These are phyloP conservation scores for Drosophila dives DNA, from an alignment of 2,888 invertebrate species.

Conservation along the genomic window DNA sequence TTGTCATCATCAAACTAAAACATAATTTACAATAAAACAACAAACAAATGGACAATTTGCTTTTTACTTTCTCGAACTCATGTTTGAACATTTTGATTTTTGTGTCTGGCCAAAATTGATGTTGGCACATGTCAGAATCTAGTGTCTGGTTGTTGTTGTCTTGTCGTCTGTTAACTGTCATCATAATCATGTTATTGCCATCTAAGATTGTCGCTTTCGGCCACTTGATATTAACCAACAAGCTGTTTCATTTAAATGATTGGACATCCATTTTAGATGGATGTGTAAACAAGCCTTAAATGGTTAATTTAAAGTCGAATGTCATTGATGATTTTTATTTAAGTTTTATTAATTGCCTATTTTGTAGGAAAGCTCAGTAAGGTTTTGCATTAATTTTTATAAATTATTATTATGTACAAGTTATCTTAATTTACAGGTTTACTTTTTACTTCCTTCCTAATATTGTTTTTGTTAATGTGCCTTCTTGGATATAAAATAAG, in stretches of 20 bases:
- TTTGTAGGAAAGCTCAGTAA: background rate
- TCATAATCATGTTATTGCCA: constrained; percentile 32
- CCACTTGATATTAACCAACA: background rate
- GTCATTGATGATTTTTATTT: background rate
- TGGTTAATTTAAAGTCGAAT: background rate
- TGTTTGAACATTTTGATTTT: background rate
- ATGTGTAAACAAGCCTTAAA: background rate
- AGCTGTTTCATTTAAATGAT: constrained; percentile 2
- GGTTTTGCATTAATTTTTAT: background rate
- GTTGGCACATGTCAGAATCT: constrained; percentile 61
- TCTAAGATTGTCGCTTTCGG: background rate
- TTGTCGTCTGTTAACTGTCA: constrained; percentile 8
- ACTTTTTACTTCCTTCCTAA: background rate
- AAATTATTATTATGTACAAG: background rate
- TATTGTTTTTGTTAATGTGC: background rate
- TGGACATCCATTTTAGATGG: background rate
- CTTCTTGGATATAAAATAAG: background rate
- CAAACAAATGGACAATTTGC: constrained; percentile 34
- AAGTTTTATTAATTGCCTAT: background rate
- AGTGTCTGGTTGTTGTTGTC: constrained; percentile 7
- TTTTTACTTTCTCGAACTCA: background rate
- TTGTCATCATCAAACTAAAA: constrained; percentile 15
- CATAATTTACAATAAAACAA: constrained; percentile 41
- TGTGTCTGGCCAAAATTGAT: constrained; percentile 46
- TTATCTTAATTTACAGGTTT: background rate